Evolutionary conservation across 2,888 invertebrate genomes (phyloP).

Genomic region (Pecten maximus): DNA sequence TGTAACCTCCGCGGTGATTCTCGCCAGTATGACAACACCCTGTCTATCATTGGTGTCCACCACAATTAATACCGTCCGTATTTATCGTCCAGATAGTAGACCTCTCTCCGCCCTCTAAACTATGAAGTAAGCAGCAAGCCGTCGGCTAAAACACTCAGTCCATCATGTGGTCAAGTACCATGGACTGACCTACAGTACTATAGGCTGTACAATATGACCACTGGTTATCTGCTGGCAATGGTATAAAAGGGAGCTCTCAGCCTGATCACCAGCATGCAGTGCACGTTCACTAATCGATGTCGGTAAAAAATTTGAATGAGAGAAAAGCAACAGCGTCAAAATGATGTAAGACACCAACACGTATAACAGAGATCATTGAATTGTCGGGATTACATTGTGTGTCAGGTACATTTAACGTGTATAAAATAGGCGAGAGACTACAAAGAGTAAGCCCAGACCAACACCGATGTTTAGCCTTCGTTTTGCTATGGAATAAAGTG

Average conservation of each 20-base stretch:
- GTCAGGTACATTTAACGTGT: too few relatives aligned
- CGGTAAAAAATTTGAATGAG: not conserved
- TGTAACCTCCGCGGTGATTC: not conserved
- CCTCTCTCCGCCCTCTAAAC: not conserved
- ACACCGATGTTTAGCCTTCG: too few relatives aligned
- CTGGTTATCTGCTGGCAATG: not conserved
- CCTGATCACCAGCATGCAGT: not conserved
- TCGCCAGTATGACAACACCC: not conserved
- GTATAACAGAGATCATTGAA: not conserved
- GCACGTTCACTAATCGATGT: not conserved
- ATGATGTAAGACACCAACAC: not conserved
- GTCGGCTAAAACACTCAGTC: conserved; percentile 19
- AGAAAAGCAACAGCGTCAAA: not conserved
- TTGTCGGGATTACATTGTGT: too few relatives aligned
- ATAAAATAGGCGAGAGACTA: too few relatives aligned
- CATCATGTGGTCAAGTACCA: not conserved
- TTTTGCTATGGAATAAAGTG: too few relatives aligned
- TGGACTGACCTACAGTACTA: not conserved
- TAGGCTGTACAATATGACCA: not conserved
- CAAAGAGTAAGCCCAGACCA: too few relatives aligned
- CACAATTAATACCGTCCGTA: not conserved
- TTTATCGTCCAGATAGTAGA: not conserved
- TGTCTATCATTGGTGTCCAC: not conserved
- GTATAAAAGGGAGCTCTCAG: not conserved
- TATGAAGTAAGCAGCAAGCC: not conserved